Evolutionary conservation across 2,888 invertebrate genomes (phyloP).

Genomic region (Pammene fasciana): DNA sequence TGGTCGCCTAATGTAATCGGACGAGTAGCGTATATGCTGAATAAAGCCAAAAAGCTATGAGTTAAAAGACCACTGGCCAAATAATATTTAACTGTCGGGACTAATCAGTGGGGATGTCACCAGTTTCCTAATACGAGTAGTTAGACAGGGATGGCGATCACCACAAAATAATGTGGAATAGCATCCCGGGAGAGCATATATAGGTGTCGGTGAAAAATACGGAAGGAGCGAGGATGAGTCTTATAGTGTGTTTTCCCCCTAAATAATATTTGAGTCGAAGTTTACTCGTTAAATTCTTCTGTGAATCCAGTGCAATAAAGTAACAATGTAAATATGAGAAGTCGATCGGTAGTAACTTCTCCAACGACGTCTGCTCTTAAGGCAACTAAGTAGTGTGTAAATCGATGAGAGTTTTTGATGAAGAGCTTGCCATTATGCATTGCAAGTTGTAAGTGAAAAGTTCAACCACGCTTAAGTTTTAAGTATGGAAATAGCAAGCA

Average conservation of each 20-base stretch:
- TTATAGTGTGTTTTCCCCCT: too few relatives aligned
- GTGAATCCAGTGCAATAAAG: conserved; percentile 7
- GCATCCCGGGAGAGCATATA: background rate
- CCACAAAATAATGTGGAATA: too few relatives aligned
- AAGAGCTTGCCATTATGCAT: conserved; percentile 14
- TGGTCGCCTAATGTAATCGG: too few relatives aligned
- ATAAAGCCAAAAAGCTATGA: too few relatives aligned
- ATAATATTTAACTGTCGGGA: too few relatives aligned
- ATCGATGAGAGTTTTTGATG: conserved; percentile 1
- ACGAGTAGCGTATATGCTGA: too few relatives aligned
- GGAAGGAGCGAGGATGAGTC: too few relatives aligned
- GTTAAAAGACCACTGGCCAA: too few relatives aligned
- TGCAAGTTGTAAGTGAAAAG: conserved; percentile 18
- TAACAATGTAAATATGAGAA: conserved; percentile 13
- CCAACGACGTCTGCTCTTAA: conserved; percentile 3
- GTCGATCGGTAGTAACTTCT: conserved; percentile 9
- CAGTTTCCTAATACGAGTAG: too few relatives aligned
- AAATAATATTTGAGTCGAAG: background rate
- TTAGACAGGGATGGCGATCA: too few relatives aligned
- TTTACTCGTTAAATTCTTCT: background rate
- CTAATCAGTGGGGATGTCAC: too few relatives aligned
- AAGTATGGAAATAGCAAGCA: conserved; percentile 18
- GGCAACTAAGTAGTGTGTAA: conserved; percentile 28
- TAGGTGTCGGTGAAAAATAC: background rate
- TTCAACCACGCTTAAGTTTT: conserved; percentile 10